Base-by-base conservation (phyloP, 2,113 vertebrate genomes). In the Phyllostomus hastatus region DNA sequence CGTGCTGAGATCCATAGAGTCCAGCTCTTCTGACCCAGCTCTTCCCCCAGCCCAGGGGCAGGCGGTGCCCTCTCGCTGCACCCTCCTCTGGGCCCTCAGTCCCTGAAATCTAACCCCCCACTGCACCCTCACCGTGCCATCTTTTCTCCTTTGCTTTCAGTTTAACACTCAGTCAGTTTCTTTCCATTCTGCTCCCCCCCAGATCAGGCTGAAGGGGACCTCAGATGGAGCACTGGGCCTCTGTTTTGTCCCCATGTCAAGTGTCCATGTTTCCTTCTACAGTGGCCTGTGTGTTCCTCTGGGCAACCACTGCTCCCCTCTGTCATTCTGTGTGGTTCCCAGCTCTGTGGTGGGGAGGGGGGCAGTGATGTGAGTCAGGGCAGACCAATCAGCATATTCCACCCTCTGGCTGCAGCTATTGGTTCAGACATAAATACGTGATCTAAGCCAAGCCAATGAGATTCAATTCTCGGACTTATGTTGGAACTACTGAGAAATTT, bases 381-480 rank as follows among this genome's bases (percentile, higher is more conserved):
- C 5, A 7, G 67, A 67, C 48, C 61, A 24, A 5, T 75, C 73
- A 86, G 67, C 1, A 0, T 38, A 1, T 48, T 48, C 43, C 4
- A 9, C 15, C 9, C 50, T 4, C 52, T 28, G 48, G 41, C 17
- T 52, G n/a, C 19, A 57, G 14, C 0, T 0, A 31, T 10, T 46
- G 73, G 41, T 87, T 88, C 17, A 19, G 31, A 54, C 48, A 22
- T 7, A 10, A 61, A 20, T 20, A 15, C 4, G 38, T 5, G 81
- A 70, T 11, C 70, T 52, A 90, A 93, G 59, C 35, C 46, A 46
- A 66, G 33, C 19, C 76, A 52, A 33, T 10, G 66, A 72, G 84
- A 80, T 59, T 87, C 48, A 43, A 11, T 35, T 95, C 80, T 76
- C 84, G n/a, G 20, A 67, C 41, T 96, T 61, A 19, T 4, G 33